Percentiles rank a stretch among this genome's conserved stretches.
phyloP scores from a whole-genome alignment of 2,113 vertebrate species.

The Conger conger region DNA sequence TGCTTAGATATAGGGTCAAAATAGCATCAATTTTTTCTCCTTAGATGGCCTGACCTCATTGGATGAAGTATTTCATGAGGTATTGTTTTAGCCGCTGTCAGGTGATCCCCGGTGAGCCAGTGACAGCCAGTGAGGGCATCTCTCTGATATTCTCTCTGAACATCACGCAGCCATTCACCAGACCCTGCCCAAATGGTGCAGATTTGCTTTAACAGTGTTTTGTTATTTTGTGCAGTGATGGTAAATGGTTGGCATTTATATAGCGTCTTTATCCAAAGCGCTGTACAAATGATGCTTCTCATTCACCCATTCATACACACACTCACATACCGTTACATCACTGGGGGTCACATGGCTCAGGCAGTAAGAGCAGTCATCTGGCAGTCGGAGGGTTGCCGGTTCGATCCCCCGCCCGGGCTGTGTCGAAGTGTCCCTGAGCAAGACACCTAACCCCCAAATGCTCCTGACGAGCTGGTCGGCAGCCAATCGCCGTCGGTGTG shows the following conservation, averaged over 20 bases:
- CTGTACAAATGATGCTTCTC: too few species aligned
- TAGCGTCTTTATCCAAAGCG: too few species aligned
- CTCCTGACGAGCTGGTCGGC: too few species aligned
- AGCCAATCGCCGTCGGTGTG: too few species aligned
- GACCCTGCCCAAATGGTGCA: constrained; percentile 28
- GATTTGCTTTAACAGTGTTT: constrained; percentile 41
- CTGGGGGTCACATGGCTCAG: too few species aligned
- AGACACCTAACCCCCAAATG: too few species aligned
- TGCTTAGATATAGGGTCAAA: constrained; percentile 5
- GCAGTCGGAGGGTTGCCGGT: too few species aligned
- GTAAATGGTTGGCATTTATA: constrained; percentile 66
- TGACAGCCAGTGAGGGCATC: neutral
- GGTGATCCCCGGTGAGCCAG: constrained; percentile 12
- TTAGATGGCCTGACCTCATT: constrained; percentile 39
- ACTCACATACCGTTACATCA: too few species aligned
- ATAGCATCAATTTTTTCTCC: constrained; percentile 26
- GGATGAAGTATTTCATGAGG: constrained; percentile 30
- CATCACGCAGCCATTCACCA: constrained; percentile 41
- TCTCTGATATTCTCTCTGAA: constrained; percentile 35
- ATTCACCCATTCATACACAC: too few species aligned
- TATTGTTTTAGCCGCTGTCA: constrained; percentile 8
- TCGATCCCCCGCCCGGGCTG: too few species aligned
- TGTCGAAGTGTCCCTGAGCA: too few species aligned
- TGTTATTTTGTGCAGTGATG: constrained; percentile 50
- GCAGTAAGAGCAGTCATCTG: too few species aligned